Conservation (phyloP, 2,797 vertebrate genomes). For the Halcyon chelicuti region DNA sequence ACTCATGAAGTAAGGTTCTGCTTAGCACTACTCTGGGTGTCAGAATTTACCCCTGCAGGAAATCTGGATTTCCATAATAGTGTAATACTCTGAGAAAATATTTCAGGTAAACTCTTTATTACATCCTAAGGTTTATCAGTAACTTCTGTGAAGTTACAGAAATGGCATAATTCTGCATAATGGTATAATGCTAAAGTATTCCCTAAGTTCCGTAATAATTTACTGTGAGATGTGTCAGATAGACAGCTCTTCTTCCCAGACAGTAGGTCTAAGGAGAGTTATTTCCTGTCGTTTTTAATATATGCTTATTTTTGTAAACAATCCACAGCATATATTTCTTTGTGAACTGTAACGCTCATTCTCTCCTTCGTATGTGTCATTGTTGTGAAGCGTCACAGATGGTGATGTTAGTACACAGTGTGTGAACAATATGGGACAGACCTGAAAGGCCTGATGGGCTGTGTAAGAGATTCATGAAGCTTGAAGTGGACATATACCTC, state of each 20-base stretch:
- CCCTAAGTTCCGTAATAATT: not conserved
- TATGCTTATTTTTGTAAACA: not conserved
- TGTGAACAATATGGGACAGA: not conserved
- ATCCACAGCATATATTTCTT: not conserved
- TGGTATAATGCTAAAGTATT: not conserved
- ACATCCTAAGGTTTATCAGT: not conserved
- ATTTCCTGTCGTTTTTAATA: not conserved
- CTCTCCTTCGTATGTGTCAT: not conserved
- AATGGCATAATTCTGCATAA: not conserved
- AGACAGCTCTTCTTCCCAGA: not conserved
- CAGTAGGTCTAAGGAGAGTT: not conserved
- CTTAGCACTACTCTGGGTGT: not conserved
- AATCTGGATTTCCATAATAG: not conserved
- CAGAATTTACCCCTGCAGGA: not conserved
- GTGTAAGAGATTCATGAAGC: not conserved
- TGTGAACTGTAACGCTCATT: not conserved
- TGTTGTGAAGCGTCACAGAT: not conserved
- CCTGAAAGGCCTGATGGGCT: not conserved
- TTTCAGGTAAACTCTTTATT: not conserved
- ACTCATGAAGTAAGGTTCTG: not conserved
- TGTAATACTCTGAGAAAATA: not conserved
- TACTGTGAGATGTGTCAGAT: not conserved
- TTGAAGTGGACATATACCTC: not conserved
- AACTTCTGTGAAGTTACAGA: not conserved
- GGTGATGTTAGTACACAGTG: accelerated